Evolutionary conservation across 2,888 invertebrate species (phyloP).

Genomic region (Cryptus armator): DNA sequence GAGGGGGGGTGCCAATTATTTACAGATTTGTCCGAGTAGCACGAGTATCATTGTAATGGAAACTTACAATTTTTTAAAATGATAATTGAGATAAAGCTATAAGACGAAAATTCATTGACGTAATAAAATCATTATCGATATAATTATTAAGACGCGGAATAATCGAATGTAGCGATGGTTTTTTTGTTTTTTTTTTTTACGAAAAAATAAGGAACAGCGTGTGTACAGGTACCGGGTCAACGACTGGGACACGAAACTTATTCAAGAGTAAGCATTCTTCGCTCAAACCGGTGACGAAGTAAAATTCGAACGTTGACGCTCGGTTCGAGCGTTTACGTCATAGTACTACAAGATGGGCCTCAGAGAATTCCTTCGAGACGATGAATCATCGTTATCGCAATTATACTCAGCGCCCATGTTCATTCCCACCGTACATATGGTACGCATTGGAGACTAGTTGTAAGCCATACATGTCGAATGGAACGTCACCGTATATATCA

Average conservation of each 20-base stretch:
- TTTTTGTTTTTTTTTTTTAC: too few species aligned
- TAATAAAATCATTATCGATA: too few species aligned
- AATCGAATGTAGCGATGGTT: neutral
- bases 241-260: constrained; percentile 1
- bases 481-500: constrained; percentile 14
- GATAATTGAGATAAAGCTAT: too few species aligned
- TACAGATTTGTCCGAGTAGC: neutral
- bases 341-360: constrained; percentile 44
- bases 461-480: neutral
- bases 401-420: constrained; percentile 47
- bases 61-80: neutral
- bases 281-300: constrained; percentile 8
- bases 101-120: too few species aligned
- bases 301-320: constrained; percentile 45
- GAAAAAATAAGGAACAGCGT: neutral
- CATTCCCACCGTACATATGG: constrained; percentile 44
- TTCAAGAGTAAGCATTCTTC: neutral
- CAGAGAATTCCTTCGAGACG: constrained; percentile 59
- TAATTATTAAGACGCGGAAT: too few species aligned
- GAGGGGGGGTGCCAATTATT: neutral
- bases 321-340: constrained; percentile 65
- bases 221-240: neutral
- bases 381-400: constrained; percentile 69
- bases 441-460: constrained; percentile 22
- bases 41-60: neutral